These are phyloP conservation scores for Ellobius talpinus DNA, from an alignment of 2,113 vertebrate genomes.

Conservation along the genomic window DNA sequence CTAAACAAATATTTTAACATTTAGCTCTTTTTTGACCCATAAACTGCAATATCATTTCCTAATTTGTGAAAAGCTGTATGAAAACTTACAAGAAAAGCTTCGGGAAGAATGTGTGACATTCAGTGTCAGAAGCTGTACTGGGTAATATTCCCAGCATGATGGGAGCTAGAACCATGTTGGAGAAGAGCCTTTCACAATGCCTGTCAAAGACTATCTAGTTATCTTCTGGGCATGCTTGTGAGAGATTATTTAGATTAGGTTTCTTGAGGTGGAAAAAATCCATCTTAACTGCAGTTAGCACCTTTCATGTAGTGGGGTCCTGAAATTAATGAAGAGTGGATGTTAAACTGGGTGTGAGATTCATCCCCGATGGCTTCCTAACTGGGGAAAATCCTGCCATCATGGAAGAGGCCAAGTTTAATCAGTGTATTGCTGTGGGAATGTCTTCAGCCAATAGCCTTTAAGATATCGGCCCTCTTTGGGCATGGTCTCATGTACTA, in stretches of 20 bases:
- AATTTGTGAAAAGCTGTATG: neutral
- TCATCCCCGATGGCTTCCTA: neutral
- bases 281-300: neutral
- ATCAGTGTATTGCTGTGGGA: neutral
- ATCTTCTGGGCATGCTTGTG: neutral
- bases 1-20: slow-evolving; percentile 55
- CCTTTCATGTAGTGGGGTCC: neutral
- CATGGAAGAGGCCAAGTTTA: neutral
- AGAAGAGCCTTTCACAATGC: neutral
- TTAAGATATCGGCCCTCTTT: too few relatives aligned
- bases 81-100: neutral
- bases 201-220: neutral
- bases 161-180: neutral
- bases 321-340: neutral
- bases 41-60: slow-evolving; percentile 24
- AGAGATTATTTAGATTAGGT: neutral
- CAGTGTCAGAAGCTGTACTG: neutral
- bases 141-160: neutral
- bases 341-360: neutral
- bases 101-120: neutral
- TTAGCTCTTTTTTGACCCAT: slow-evolving; percentile 50
- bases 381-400: neutral
- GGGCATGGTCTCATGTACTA: too few relatives aligned
- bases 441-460: too few relatives aligned
- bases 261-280: neutral